Evolutionary conservation across 2,113 vertebrate species (phyloP), one percentile per base, ranked within the genome.

Genomic region (Naja naja): DNA sequence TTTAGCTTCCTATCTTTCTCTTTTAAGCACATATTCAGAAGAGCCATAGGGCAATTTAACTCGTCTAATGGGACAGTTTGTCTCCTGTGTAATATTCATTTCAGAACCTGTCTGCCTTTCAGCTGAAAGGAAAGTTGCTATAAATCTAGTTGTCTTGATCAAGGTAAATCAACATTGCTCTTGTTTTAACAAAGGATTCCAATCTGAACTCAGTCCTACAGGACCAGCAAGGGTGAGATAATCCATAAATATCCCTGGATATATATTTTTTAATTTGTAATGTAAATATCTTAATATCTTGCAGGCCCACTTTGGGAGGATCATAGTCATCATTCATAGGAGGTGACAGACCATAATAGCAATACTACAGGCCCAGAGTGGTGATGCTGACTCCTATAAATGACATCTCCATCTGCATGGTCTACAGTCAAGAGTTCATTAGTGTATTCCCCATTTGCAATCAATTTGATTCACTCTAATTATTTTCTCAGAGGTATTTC

Each of bases 11-110:
- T 34, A 90, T 91, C 9, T 56, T 6, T 89, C n/a, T 89, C 87
- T 93, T 91, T 91, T 89, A 86, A 89, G 86, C 53, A 89, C 43
- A 91, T 45, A 56, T 89, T 91, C 54, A 86, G 45, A 47, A 91
- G n/a, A 34, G 30, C 53, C 43, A 52, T 34, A 43, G 85, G 85
- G n/a, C 64, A 93, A 88, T 30, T 86, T 58, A 60, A 69, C 23
- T 56, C 18, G 16, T 89, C 54, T 91, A 52, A 85, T 91, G 69
- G 87, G 64, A 91, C 16, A 3, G 16, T 52, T 58, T 88, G 54
- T 53, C 64, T 85, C 52, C 20, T 85, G 87, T 93, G 45, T 85
- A 88, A 49, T 91, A 81, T 89, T 85, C 45, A 88, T 58, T 92
- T 90, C 53, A 58, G 87, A 90, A 43, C 12, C 43, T 60, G 58